Conservation (phyloP, 2,113 vertebrate genomes). For the Prietella phreatophila region DNA sequence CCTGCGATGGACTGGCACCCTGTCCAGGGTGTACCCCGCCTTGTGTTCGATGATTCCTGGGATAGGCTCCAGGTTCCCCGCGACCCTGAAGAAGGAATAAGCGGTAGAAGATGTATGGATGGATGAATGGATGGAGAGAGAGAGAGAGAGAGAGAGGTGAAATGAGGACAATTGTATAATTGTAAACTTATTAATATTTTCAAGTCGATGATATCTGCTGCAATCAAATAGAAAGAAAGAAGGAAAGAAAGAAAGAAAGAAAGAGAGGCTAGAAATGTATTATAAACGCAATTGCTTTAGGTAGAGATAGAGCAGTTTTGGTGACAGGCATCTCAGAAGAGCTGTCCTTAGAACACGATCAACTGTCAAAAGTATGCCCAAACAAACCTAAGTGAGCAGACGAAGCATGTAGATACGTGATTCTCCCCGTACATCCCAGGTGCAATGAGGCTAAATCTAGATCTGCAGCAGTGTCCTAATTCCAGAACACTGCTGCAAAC, state of each 20-base stretch:
- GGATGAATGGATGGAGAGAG: no score
- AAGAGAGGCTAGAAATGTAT: background rate
- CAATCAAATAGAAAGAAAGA: background rate
- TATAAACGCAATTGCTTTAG: background rate
- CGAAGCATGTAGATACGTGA: background rate
- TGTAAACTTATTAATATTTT: background rate
- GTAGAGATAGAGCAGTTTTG: background rate
- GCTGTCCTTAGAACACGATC: conserved; percentile 7
- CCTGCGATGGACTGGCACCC: no score
- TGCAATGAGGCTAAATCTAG: conserved; percentile 27
- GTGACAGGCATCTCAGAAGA: background rate
- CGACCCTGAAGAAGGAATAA: no score
- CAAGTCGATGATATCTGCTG: conserved; percentile 12
- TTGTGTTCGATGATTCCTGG: no score
- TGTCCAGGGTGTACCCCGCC: no score
- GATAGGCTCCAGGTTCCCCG: no score
- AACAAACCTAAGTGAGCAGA: conserved; percentile 8
- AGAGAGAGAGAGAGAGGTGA: no score
- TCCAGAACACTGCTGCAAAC: conserved; percentile 28
- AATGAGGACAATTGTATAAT: background rate
- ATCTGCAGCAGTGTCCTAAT: conserved; percentile 22
- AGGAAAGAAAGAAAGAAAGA: conserved; percentile 19
- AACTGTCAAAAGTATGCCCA: conserved; percentile 17
- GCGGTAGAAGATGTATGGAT: no score
- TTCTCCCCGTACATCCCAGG: conserved; percentile 5